phyloP scores from a whole-genome alignment of 2,113 vertebrate genomes.

The Megaceryle maxima region DNA sequence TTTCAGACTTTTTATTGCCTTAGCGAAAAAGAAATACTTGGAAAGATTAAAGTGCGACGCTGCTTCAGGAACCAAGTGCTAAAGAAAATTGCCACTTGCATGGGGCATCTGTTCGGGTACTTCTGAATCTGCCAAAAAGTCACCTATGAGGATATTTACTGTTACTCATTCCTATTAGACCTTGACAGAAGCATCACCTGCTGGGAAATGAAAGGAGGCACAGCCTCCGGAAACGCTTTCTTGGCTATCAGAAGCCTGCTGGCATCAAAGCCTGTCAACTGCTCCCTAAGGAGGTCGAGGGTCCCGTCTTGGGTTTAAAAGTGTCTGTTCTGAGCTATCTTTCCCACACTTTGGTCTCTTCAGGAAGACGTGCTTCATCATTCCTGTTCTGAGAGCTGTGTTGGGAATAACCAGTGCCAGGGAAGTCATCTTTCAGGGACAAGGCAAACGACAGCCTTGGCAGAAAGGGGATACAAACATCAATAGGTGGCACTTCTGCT shows the following conservation, averaged over 20 bases:
- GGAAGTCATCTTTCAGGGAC: background rate
- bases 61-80: background rate
- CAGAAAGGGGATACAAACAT: background rate
- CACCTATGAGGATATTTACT: background rate
- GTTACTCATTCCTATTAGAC: background rate
- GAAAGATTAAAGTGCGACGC: slow-evolving; percentile 41
- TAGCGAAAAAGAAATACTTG: background rate
- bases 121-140: background rate
- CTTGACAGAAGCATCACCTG: background rate
- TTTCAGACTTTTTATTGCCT: slow-evolving; percentile 38
- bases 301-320: background rate
- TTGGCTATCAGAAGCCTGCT: background rate
- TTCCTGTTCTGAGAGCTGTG: background rate
- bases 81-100: background rate
- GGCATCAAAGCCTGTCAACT: background rate
- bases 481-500: rapidly evolving
- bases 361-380: background rate
- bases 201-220: background rate
- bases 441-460: background rate
- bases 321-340: background rate
- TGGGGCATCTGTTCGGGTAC: background rate
- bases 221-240: background rate
- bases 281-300: background rate
- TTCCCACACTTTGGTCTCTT: background rate
- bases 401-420: background rate